phyloP scores from a whole-genome alignment of 2,113 vertebrate genomes.

The Neogale vison region DNA sequence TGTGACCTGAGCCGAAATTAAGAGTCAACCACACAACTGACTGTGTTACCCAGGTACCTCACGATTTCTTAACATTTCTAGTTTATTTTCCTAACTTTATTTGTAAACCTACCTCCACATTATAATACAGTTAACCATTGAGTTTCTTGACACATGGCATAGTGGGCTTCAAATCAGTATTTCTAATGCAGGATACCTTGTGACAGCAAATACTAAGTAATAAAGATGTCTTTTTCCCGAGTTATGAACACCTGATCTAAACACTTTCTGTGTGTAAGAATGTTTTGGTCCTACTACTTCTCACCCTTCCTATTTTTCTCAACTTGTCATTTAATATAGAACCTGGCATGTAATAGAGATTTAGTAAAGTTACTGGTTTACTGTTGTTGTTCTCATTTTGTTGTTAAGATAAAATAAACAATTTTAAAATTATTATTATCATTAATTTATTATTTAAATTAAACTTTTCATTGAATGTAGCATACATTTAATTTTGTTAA shows the following conservation, averaged over 20 bases:
- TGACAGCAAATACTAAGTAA: background rate
- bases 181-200: background rate
- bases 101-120: background rate
- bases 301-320: background rate
- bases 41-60: background rate
- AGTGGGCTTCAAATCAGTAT: background rate
- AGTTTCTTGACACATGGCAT: background rate
- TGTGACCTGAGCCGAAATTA: background rate
- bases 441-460: background rate
- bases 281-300: background rate
- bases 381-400: background rate
- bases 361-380: background rate
- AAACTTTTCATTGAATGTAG: background rate
- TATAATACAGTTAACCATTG: background rate
- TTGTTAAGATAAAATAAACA: background rate
- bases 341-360: background rate
- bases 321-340: background rate
- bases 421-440: background rate
- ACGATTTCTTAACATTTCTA: background rate
- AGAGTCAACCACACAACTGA: background rate
- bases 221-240: background rate
- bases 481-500: background rate
- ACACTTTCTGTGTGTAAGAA: background rate
- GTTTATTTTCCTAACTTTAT: background rate
- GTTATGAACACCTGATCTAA: background rate